Evolutionary conservation across 2,888 invertebrate species (phyloP).

Genomic region (Microctonus aethiopoides): DNA sequence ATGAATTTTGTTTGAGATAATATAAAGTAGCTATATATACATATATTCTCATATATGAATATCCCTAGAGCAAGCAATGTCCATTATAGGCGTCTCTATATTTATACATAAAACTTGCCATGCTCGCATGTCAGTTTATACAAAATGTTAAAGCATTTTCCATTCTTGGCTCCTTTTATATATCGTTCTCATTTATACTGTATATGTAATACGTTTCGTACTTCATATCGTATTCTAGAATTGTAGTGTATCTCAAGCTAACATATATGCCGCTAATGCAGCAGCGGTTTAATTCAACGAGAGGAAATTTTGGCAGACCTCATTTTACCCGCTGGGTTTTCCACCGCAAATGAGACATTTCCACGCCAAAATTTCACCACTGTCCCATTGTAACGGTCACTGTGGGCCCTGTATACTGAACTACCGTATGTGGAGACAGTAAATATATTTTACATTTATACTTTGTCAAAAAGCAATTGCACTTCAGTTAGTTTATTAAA

Average conservation of each 20-base stretch:
- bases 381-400: conserved; percentile 12
- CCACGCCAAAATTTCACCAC: conserved; percentile 20
- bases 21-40: neutral
- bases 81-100: neutral
- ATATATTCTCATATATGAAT: neutral
- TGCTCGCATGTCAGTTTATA: conserved; percentile 17
- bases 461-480: neutral
- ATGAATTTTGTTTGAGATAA: neutral
- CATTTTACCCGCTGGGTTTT: conserved; percentile 18
- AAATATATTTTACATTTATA: neutral
- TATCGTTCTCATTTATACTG: neutral
- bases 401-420: neutral
- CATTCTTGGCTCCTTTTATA: conserved; percentile 6
- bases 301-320: conserved; percentile 24
- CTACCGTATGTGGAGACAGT: neutral
- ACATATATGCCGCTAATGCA: conserved; percentile 14
- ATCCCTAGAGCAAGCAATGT: neutral
- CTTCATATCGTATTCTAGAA: conserved; percentile 11
- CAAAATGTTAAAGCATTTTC: conserved; percentile 28
- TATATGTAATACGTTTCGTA: neutral
- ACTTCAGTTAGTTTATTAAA: neutral
- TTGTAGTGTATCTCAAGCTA: neutral
- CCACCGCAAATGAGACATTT: conserved; percentile 17
- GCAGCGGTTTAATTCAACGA: conserved; percentile 17
- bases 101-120: neutral